Percentiles rank a stretch among this genome's conserved stretches.
Evolutionary conservation across 2,888 invertebrate species (phyloP).

Genomic region (Leptopterna dolabrata): DNA sequence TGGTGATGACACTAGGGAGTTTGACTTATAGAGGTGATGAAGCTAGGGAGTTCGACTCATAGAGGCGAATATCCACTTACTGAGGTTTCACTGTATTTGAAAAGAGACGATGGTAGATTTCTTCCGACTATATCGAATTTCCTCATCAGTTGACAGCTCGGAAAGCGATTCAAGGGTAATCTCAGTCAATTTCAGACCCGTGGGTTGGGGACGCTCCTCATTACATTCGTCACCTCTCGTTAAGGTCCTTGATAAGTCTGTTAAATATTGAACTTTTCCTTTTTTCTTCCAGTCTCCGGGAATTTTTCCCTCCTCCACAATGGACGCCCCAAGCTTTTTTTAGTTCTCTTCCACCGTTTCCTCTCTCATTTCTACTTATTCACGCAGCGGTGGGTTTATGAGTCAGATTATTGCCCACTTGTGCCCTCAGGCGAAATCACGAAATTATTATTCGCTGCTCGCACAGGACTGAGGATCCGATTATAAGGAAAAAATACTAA

Average conservation of each 20-base stretch:
- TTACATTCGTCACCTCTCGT: background rate
- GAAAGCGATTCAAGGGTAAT: too few relatives aligned
- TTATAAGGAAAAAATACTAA: background rate
- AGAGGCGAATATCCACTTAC: too few relatives aligned
- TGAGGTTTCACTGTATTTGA: too few relatives aligned
- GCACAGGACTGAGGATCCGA: background rate
- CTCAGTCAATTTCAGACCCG: too few relatives aligned
- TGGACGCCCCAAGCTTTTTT: background rate
- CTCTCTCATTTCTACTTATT: background rate
- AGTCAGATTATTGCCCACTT: conserved; percentile 24
- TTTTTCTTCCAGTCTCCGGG: background rate
- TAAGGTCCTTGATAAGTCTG: background rate
- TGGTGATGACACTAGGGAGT: too few relatives aligned
- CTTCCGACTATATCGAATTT: too few relatives aligned
- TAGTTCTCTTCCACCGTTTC: background rate
- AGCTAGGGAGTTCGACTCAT: too few relatives aligned
- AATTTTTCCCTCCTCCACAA: background rate
- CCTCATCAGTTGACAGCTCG: too few relatives aligned
- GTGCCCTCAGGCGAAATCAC: conserved; percentile 15
- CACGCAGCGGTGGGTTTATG: conserved; percentile 11
- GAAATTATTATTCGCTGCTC: background rate
- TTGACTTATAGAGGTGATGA: too few relatives aligned
- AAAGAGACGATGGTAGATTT: too few relatives aligned
- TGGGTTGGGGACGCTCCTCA: too few relatives aligned
- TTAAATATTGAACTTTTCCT: background rate